phyloP scores from a whole-genome alignment of 1,140 invertebrate species.

The Apis dorsata region DNA sequence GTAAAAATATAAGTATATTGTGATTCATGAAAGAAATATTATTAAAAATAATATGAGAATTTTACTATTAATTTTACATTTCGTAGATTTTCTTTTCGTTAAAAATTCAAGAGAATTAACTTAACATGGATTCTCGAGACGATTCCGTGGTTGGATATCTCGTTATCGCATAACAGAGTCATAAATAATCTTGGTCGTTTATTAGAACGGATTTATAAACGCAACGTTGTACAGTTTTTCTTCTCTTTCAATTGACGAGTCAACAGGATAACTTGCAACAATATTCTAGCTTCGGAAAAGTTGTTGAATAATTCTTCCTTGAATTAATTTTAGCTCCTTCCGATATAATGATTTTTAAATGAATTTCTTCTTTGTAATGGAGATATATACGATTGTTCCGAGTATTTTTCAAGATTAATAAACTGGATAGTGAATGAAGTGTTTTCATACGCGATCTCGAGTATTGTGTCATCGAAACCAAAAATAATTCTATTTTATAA shows the following conservation, averaged over 20 bases:
- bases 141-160: constrained; percentile 1
- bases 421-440: too few relatives aligned
- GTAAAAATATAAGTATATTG: too few relatives aligned
- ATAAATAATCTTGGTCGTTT: constrained; percentile 21
- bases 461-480: too few relatives aligned
- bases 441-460: too few relatives aligned
- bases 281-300: not conserved
- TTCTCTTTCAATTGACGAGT: constrained; percentile 1
- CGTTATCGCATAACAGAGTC: not conserved
- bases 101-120: constrained; percentile 11
- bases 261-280: not conserved
- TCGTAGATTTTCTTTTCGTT: too few relatives aligned
- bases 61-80: too few relatives aligned
- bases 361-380: not conserved
- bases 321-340: not conserved
- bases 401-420: not conserved
- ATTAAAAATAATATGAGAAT: too few relatives aligned
- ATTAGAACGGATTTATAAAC: constrained; percentile 19
- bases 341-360: not conserved
- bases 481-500: too few relatives aligned
- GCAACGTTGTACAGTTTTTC: not conserved
- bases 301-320: not conserved
- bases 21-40: too few relatives aligned
- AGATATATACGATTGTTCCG: not conserved
- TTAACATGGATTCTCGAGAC: not conserved